phyloP scores from a whole-genome alignment of 2,113 vertebrate genomes.

The Peromyscus polionotus region DNA sequence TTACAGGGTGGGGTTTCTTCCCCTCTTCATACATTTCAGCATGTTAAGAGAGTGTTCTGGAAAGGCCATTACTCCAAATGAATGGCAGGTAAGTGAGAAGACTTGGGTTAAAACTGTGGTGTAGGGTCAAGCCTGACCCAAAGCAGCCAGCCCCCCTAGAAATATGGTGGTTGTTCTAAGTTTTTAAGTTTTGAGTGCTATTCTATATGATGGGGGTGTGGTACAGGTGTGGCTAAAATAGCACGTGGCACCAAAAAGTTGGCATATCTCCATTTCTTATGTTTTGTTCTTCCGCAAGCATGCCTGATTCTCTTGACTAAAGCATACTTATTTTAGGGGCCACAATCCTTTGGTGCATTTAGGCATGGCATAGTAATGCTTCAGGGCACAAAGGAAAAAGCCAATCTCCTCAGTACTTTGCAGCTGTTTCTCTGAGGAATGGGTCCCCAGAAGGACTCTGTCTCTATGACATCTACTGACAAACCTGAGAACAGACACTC shows the following conservation, averaged over 20 bases:
- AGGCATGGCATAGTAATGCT: neutral
- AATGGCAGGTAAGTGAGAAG: neutral
- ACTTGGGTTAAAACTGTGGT: neutral
- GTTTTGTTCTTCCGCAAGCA: neutral
- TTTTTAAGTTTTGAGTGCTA: neutral
- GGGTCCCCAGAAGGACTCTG: neutral
- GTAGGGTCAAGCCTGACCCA: neutral
- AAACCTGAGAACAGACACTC: neutral
- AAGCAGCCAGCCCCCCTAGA: neutral
- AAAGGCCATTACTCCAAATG: neutral
- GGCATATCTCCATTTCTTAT: neutral
- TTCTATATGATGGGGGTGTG: neutral
- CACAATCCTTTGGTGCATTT: neutral
- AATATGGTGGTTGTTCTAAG: neutral
- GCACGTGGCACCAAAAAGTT: neutral
- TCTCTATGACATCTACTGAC: neutral
- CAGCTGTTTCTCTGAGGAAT: neutral
- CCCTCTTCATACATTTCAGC: neutral
- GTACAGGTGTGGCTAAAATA: conserved; percentile 14
- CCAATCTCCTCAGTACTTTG: neutral
- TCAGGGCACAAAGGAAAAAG: neutral
- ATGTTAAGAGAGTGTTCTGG: too few relatives aligned
- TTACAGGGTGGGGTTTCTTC: neutral
- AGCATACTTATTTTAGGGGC: neutral
- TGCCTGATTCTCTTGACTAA: neutral